These are phyloP conservation scores for Polyommatus icarus DNA, from an alignment of 2,888 invertebrate genomes.

Conservation along the genomic window DNA sequence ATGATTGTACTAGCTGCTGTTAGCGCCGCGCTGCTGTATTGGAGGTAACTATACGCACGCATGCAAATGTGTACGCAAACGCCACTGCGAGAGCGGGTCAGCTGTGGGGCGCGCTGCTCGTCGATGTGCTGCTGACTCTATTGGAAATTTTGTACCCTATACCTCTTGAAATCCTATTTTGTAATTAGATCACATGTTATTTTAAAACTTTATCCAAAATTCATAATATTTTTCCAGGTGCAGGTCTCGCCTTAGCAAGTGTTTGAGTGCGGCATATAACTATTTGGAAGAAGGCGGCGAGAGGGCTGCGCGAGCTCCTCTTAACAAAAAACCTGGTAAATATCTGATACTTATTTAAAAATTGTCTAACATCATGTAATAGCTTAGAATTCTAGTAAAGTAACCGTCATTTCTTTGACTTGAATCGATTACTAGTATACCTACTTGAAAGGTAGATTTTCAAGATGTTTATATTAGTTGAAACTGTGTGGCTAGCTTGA, in stretches of 20 bases:
- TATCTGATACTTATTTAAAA: too few relatives aligned
- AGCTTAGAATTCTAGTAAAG: too few relatives aligned
- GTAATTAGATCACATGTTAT: too few relatives aligned
- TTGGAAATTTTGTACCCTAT: too few relatives aligned
- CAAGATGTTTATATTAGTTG: too few relatives aligned
- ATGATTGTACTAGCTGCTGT: slow-evolving; percentile 56
- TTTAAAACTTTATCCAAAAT: background rate
- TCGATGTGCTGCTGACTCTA: slow-evolving; percentile 55
- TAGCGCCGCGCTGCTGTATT: slow-evolving; percentile 60
- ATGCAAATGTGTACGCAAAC: background rate
- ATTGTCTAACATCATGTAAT: too few relatives aligned
- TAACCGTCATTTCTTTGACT: too few relatives aligned
- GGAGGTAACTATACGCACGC: slow-evolving; percentile 53
- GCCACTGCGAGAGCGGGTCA: slow-evolving; percentile 34
- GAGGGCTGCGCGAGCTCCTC: slow-evolving; percentile 63
- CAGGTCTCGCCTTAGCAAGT: slow-evolving; percentile 70
- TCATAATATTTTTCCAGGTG: slow-evolving; percentile 49
- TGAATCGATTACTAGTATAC: too few relatives aligned
- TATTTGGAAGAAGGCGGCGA: slow-evolving; percentile 75
- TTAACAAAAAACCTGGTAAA: slow-evolving; percentile 77
- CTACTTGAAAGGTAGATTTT: too few relatives aligned
- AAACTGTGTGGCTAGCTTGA: too few relatives aligned
- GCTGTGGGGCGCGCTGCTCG: slow-evolving; percentile 58
- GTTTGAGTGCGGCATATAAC: slow-evolving; percentile 74
- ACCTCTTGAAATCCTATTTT: too few relatives aligned